A percentile compares a stretch with the other conserved stretches of the same genome.
Evolutionary conservation across 2,113 vertebrate species (phyloP).

Genomic region (Pandion haliaetus): DNA sequence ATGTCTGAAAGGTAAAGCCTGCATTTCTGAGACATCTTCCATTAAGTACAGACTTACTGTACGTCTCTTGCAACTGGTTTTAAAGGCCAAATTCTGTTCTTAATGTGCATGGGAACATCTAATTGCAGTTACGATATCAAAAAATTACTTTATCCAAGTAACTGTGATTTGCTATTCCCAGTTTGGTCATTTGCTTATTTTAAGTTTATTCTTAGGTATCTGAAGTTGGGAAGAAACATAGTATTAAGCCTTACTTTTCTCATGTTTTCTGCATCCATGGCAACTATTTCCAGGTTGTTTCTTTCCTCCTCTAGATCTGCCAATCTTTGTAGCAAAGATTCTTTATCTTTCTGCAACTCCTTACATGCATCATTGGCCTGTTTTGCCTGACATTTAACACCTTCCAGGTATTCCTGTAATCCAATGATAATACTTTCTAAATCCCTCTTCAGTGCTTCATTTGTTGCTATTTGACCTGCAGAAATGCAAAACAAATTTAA

Average conservation of each 20-base stretch:
- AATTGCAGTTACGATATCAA: neutral
- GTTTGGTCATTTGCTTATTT: neutral
- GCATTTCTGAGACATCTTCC: neutral
- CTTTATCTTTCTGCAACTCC: slow-evolving; percentile 79
- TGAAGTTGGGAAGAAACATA: neutral
- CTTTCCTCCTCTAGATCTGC: slow-evolving; percentile 75
- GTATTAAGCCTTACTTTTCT: slow-evolving; percentile 74
- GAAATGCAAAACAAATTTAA: neutral
- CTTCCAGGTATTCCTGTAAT: slow-evolving; percentile 86
- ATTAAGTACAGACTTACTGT: neutral
- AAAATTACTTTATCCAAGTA: neutral
- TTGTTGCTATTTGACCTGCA: slow-evolving; percentile 89
- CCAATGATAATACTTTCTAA: slow-evolving; percentile 86
- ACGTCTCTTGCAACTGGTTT: neutral
- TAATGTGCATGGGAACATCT: neutral
- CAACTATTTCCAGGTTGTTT: slow-evolving; percentile 76
- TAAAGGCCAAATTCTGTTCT: neutral
- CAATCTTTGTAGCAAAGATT: slow-evolving; percentile 76
- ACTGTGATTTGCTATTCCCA: neutral
- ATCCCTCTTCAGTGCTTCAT: slow-evolving; percentile 88
- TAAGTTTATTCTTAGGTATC: neutral
- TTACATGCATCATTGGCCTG: slow-evolving; percentile 76
- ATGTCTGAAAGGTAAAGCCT: neutral
- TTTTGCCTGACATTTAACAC: slow-evolving; percentile 82
- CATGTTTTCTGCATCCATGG: slow-evolving; percentile 76